These are phyloP conservation scores for Sciurus niger DNA, from an alignment of 2,113 vertebrate genomes.

Conservation along the genomic window DNA sequence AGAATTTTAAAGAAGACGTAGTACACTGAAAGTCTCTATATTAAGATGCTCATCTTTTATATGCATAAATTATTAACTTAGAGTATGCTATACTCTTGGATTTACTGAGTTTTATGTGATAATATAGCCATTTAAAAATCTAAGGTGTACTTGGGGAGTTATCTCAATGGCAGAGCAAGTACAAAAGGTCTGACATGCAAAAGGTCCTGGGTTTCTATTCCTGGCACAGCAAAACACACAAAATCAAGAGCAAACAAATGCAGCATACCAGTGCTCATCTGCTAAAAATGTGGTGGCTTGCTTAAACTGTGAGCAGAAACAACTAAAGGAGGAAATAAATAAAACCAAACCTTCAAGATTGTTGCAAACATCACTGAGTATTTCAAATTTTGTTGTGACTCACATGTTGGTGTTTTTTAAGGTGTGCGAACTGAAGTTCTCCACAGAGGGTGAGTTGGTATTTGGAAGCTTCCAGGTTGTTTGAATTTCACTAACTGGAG, in stretches of 20 bases:
- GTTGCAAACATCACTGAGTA: background rate
- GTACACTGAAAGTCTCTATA: background rate
- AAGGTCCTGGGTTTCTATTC: background rate
- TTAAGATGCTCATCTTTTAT: background rate
- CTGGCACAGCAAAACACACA: background rate
- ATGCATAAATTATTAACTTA: background rate
- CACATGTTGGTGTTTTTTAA: background rate
- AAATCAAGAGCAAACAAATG: background rate
- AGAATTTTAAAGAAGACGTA: slow-evolving; percentile 10
- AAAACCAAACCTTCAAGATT: background rate
- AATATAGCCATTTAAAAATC: slow-evolving; percentile 10
- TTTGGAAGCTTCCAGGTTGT: background rate
- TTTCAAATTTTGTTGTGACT: background rate
- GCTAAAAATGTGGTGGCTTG: background rate
- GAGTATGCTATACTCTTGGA: background rate
- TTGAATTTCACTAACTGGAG: background rate
- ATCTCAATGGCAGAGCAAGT: background rate
- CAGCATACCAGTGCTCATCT: background rate
- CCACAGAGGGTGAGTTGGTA: background rate
- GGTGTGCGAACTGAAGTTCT: background rate
- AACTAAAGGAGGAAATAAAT: background rate
- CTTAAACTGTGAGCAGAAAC: background rate
- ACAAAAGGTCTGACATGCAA: background rate
- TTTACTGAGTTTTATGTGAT: background rate
- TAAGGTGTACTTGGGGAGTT: background rate